These are phyloP conservation scores for Bubalus kerabau DNA, from an alignment of 2,113 vertebrate genomes.

Conservation along the genomic window DNA sequence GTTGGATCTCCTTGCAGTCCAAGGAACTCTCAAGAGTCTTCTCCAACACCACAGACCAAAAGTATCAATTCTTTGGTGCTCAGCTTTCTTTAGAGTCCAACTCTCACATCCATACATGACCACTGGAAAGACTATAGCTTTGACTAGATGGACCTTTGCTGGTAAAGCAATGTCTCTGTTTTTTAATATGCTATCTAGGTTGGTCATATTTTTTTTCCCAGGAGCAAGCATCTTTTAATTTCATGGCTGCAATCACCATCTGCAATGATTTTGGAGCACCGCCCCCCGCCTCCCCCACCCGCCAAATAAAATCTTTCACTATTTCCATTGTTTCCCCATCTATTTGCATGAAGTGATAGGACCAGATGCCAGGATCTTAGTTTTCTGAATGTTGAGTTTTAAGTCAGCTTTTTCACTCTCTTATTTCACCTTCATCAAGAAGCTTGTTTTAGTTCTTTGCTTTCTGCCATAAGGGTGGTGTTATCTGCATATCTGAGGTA, in stretches of 20 bases:
- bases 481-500: too few species aligned
- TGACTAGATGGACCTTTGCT: neutral
- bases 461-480: too few species aligned
- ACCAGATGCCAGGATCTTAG: neutral
- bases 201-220: neutral
- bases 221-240: neutral
- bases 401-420: neutral
- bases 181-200: neutral
- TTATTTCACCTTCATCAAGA: neutral
- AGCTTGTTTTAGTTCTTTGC: too few species aligned
- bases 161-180: neutral
- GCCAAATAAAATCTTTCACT: neutral
- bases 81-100: neutral
- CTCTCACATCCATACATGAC: neutral
- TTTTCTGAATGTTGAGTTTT: neutral
- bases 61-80: neutral
- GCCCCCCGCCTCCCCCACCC: too few species aligned
- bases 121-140: neutral
- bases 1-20: neutral
- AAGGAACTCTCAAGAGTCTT: neutral
- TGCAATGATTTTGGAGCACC: neutral
- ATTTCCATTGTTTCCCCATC: neutral
- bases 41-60: neutral
- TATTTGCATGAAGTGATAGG: neutral
- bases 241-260: neutral